Percentiles rank a stretch among this genome's conserved stretches.
Evolutionary conservation across 2,113 vertebrate species (phyloP).

Genomic region (Illadopsis cleaveri): DNA sequence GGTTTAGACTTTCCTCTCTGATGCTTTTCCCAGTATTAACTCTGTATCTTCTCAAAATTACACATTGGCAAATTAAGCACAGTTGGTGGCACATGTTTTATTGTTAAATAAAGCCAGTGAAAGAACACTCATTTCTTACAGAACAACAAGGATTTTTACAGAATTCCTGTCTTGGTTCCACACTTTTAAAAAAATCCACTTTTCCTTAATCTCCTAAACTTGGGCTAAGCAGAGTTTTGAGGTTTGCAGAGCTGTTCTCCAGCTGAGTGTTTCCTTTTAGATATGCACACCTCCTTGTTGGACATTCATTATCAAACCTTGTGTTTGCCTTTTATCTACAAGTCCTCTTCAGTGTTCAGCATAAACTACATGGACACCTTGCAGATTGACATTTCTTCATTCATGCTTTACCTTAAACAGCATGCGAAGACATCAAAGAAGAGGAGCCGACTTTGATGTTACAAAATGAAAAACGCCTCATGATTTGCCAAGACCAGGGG

Average conservation of each 20-base stretch:
- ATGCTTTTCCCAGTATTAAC: not conserved
- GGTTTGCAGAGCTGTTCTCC: constrained; percentile 72
- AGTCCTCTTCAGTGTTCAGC: constrained; percentile 89
- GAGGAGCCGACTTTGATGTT: constrained; percentile 89
- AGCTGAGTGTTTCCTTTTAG: constrained; percentile 75
- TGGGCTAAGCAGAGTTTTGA: constrained; percentile 71
- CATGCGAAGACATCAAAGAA: constrained; percentile 95
- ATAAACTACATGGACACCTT: constrained; percentile 98
- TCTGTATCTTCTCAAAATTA: not conserved
- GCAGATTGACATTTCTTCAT: constrained; percentile 97
- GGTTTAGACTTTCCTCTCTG: not conserved
- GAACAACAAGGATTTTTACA: constrained; percentile 13
- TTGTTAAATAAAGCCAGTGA: not conserved
- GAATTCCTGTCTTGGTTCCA: not conserved
- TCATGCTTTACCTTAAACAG: constrained; percentile 98
- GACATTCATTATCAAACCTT: constrained; percentile 96
- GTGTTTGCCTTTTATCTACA: constrained; percentile 94
- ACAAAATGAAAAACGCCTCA: constrained; percentile 91
- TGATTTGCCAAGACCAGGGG: constrained; percentile 91
- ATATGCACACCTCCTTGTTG: constrained; percentile 84
- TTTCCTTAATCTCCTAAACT: constrained; percentile 69
- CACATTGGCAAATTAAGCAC: not conserved
- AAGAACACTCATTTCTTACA: not conserved
- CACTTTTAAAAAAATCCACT: not conserved
- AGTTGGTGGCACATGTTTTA: not conserved